Evolutionary conservation across 2,113 vertebrate genomes (phyloP).

Genomic region (Anthoscopus minutus): DNA sequence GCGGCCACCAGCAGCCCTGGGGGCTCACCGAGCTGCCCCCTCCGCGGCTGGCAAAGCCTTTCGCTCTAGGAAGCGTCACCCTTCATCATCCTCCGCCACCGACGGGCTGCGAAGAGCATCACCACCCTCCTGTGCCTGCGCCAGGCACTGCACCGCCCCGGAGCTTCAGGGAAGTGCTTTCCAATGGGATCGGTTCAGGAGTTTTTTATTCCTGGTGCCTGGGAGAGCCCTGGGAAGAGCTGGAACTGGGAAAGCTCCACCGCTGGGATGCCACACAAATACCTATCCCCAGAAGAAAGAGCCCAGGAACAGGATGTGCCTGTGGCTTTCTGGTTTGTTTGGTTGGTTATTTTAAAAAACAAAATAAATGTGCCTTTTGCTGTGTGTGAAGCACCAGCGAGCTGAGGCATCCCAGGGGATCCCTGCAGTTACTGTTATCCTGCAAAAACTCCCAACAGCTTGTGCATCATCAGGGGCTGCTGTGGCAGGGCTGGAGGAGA

Average conservation of each 20-base stretch:
- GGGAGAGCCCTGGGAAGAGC: background rate
- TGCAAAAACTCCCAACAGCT: background rate
- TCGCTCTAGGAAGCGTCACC: fast-evolving
- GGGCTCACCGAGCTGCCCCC: background rate
- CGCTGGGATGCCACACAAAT: fast-evolving
- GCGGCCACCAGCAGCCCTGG: fast-evolving
- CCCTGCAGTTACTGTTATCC: background rate
- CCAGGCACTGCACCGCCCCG: background rate
- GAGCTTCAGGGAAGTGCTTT: fast-evolving
- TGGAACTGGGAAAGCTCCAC: background rate
- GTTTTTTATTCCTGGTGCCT: background rate
- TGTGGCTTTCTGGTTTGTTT: background rate
- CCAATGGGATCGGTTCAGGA: fast-evolving
- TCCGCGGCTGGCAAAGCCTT: background rate
- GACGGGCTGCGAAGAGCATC: background rate
- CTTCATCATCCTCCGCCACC: background rate
- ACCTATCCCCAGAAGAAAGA: background rate
- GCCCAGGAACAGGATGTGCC: fast-evolving
- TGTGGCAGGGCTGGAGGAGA: fast-evolving
- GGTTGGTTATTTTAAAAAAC: background rate
- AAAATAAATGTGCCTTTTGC: background rate
- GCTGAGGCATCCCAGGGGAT: background rate
- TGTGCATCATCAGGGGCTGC: background rate
- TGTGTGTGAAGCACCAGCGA: background rate
- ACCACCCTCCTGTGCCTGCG: background rate